phyloP scores from a whole-genome alignment of 2,113 vertebrate species.

The Pseudois nayaur region DNA sequence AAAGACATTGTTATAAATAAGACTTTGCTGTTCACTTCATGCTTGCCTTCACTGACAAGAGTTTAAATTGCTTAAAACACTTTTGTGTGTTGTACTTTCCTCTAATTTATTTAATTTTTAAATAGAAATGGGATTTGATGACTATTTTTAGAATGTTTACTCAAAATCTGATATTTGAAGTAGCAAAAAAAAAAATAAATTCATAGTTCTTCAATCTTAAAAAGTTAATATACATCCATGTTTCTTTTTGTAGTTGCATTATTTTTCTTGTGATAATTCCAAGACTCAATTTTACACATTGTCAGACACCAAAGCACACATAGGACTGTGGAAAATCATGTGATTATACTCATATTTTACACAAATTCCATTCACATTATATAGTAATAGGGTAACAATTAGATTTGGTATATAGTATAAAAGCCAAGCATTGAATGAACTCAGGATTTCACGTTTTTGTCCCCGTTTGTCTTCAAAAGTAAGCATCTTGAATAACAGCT shows the following conservation, averaged over 20 bases:
- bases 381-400: constrained; percentile 20
- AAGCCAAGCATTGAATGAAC: neutral
- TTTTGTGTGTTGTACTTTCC: neutral
- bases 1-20: constrained; percentile 26
- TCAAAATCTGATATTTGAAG: neutral
- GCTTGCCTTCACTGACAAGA: neutral
- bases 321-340: constrained; percentile 48
- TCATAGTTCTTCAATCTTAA: neutral
- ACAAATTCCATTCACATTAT: constrained; percentile 43
- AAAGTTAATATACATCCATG: neutral
- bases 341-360: constrained; percentile 49
- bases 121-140: neutral
- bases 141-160: neutral
- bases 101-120: constrained; percentile 10
- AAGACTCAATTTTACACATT: constrained; percentile 40
- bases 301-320: constrained; percentile 39
- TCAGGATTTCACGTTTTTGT: neutral
- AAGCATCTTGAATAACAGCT: neutral
- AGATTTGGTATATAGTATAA: constrained; percentile 27
- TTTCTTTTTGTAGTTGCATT: neutral
- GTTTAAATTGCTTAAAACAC: neutral
- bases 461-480: neutral
- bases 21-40: neutral
- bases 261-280: constrained; percentile 35
- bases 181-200: neutral